Conservation (phyloP, 2,113 vertebrate species). For the Solea senegalensis region DNA sequence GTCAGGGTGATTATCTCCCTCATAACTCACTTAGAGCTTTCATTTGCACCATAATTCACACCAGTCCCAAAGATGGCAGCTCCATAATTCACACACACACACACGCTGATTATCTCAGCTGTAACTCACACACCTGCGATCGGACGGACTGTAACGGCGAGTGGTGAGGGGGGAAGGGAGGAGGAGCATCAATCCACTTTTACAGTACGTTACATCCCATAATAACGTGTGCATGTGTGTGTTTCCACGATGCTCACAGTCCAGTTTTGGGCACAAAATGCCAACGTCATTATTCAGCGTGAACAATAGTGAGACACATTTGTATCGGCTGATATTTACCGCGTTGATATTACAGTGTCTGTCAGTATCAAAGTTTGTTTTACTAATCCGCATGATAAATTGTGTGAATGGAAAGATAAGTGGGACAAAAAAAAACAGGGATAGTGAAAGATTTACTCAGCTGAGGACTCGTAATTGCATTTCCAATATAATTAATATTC, state of each 20-base stretch:
- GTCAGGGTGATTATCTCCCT: conserved; percentile 73
- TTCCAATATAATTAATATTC: no score
- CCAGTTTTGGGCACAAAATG: conserved; percentile 8
- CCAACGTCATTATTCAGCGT: conserved; percentile 12
- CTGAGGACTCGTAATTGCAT: no score
- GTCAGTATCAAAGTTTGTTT: no score
- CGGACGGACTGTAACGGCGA: conserved; percentile 37
- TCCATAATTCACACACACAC: conserved; percentile 59
- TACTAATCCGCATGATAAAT: no score
- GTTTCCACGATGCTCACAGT: conserved; percentile 5
- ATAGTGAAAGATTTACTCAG: no score
- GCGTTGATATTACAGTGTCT: no score
- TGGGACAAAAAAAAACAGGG: no score
- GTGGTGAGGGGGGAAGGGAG: conserved; percentile 5
- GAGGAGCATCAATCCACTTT: conserved; percentile 1
- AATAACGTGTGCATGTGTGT: neutral
- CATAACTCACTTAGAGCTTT: conserved; percentile 76
- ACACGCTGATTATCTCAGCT: conserved; percentile 63
- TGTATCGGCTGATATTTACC: no score
- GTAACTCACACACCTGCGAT: conserved; percentile 67
- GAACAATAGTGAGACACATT: conserved; percentile 4
- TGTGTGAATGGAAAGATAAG: no score
- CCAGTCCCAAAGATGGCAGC: conserved; percentile 51
- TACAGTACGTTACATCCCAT: neutral
- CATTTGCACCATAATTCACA: conserved; percentile 73